Conservation (phyloP, 2,888 invertebrate genomes). For the Daptonema setosum region DNA sequence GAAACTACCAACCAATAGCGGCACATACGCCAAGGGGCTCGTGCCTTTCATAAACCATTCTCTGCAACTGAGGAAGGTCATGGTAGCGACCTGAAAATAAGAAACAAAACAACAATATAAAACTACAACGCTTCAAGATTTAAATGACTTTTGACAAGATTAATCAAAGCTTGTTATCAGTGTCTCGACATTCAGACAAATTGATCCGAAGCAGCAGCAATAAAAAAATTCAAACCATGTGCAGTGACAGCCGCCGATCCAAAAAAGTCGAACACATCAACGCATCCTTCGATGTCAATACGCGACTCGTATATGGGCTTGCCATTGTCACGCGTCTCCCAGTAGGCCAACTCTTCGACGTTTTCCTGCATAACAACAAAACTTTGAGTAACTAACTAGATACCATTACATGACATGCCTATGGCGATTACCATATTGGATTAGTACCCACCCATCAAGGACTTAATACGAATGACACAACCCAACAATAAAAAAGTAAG, state of each 20-base stretch:
- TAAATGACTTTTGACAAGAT: too few relatives aligned
- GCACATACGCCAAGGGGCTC: conserved; percentile 38
- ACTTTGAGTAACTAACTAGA: background rate
- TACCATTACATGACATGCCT: too few relatives aligned
- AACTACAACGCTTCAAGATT: too few relatives aligned
- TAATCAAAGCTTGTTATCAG: too few relatives aligned
- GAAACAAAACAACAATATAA: background rate
- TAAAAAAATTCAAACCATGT: conserved; percentile 12
- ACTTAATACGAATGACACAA: background rate
- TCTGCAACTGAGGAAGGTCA: conserved; percentile 8
- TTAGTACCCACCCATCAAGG: background rate
- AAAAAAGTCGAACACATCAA: conserved; percentile 36
- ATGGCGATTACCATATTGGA: too few relatives aligned
- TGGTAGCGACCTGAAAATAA: background rate
- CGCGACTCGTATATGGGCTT: conserved; percentile 39
- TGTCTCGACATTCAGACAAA: background rate
- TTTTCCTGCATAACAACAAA: conserved; percentile 20
- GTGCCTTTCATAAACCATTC: conserved; percentile 34
- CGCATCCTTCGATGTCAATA: conserved; percentile 35
- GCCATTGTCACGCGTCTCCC: conserved; percentile 35
- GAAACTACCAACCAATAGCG: too few relatives aligned
- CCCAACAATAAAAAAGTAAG: too few relatives aligned
- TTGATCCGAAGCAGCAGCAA: background rate
- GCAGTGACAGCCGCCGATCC: conserved; percentile 32
- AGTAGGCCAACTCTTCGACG: conserved; percentile 27